Evolutionary conservation across 2,888 invertebrate species (phyloP).

Genomic region (Drosophila flavopinicola): DNA sequence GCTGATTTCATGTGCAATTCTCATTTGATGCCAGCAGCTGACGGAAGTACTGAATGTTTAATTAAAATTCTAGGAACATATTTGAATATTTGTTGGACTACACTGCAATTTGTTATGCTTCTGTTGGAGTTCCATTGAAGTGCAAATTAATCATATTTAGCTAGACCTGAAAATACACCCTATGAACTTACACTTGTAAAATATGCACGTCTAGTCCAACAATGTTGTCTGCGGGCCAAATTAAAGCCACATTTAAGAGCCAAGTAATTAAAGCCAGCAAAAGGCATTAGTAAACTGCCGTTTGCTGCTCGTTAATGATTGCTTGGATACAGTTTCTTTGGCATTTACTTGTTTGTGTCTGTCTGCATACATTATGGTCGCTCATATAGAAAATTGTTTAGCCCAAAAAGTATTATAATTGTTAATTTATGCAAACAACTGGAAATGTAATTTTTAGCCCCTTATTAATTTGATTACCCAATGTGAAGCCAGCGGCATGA

Average conservation of each 20-base stretch:
- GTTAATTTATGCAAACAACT: slow-evolving; percentile 82
- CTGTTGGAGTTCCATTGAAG: slow-evolving; percentile 19
- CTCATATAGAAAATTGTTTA: slow-evolving; percentile 46
- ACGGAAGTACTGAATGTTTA: slow-evolving; percentile 54
- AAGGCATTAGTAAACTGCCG: slow-evolving; percentile 48
- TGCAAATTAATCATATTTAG: slow-evolving; percentile 5
- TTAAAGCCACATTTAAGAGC: slow-evolving; percentile 14
- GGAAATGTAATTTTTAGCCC: slow-evolving; percentile 73
- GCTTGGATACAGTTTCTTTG: slow-evolving; percentile 46
- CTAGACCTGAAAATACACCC: slow-evolving; percentile 7
- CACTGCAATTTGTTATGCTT: slow-evolving; percentile 36
- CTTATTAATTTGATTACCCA: slow-evolving; percentile 80
- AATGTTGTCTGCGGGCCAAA: slow-evolving; percentile 24
- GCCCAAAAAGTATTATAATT: slow-evolving; percentile 63
- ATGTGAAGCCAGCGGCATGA: slow-evolving; percentile 44
- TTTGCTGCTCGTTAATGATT: slow-evolving; percentile 56
- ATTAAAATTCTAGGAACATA: slow-evolving; percentile 53
- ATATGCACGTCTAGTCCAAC: slow-evolving; percentile 31
- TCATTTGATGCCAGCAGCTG: slow-evolving; percentile 29
- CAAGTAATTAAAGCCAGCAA: slow-evolving; percentile 32
- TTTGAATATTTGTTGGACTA: slow-evolving; percentile 31
- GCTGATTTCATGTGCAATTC: slow-evolving; percentile 63
- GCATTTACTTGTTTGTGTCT: slow-evolving; percentile 38
- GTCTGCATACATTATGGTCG: slow-evolving; percentile 39
- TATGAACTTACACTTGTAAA: slow-evolving; percentile 13